Percentiles rank a stretch among this genome's conserved stretches.
Evolutionary conservation across 53 echinoderm and acorn worm genomes (phyloP).

Genomic region (Hippasteria phrygiana): DNA sequence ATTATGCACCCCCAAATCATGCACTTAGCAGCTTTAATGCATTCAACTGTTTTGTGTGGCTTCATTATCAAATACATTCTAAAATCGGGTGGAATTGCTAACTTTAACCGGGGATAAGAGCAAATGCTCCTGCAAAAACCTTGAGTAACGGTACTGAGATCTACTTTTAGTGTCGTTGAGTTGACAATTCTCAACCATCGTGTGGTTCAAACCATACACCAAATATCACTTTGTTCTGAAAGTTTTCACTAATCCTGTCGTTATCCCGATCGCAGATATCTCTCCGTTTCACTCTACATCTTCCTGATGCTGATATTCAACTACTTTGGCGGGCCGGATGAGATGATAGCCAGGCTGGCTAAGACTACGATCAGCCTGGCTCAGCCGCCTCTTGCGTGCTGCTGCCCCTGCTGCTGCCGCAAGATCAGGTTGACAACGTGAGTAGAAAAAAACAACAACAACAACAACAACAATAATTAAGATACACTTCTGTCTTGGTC

Average conservation of each 20-base stretch:
- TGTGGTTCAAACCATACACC: too few species aligned
- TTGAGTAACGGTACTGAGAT: too few species aligned
- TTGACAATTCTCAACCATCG: too few species aligned
- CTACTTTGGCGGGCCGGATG: constrained; percentile 77
- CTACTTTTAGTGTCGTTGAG: too few species aligned
- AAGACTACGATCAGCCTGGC: constrained; percentile 62
- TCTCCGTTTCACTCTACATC: constrained; percentile 75
- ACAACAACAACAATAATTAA: background rate
- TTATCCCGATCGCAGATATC: constrained; percentile 49
- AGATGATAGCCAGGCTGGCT: constrained; percentile 62
- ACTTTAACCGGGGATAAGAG: too few species aligned
- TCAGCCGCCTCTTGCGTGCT: constrained; percentile 78
- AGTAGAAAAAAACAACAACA: constrained; percentile 7
- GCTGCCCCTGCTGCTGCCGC: constrained; percentile 61
- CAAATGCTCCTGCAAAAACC: too few species aligned
- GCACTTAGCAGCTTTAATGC: too few species aligned
- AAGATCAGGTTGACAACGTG: constrained; percentile 68
- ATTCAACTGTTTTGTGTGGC: too few species aligned
- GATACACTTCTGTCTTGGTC: background rate
- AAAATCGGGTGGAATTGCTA: too few species aligned
- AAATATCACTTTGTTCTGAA: background rate
- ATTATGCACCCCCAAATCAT: too few species aligned
- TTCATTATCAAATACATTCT: too few species aligned
- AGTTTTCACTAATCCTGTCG: background rate
- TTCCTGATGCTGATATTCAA: constrained; percentile 80